Conservation (phyloP, 2,797 vertebrate species). For the Danio choprae region DNA sequence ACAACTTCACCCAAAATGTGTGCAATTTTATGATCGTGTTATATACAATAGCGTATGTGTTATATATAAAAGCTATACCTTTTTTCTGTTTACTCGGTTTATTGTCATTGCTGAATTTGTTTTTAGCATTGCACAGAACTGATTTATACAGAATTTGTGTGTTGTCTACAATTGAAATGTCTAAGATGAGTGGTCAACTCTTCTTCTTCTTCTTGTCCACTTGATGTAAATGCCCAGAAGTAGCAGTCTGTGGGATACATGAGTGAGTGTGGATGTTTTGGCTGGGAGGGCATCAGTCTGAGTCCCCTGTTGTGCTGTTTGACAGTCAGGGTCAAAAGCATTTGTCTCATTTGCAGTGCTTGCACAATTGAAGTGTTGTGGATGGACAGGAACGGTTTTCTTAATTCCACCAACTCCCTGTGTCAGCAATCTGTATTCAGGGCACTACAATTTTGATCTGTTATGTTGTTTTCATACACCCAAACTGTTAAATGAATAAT, state of each 20-base stretch:
- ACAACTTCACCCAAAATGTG: too few relatives aligned
- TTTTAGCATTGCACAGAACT: too few relatives aligned
- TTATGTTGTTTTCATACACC: not conserved
- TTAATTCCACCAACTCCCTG: conserved; percentile 43
- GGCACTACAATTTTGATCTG: not conserved
- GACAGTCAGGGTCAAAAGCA: conserved; percentile 37
- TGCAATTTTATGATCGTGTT: too few relatives aligned
- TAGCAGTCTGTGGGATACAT: not conserved
- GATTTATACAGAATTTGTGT: not conserved
- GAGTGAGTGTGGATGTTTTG: not conserved
- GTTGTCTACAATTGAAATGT: not conserved
- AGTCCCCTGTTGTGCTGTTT: conserved; percentile 16
- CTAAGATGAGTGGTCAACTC: not conserved
- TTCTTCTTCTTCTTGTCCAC: not conserved
- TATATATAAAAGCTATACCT: too few relatives aligned
- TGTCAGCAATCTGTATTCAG: conserved; percentile 57
- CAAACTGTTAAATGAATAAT: not conserved
- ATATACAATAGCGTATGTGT: too few relatives aligned
- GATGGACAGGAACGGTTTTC: conserved; percentile 43
- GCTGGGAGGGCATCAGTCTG: not conserved
- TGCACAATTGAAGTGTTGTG: conserved; percentile 46
- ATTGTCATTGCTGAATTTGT: too few relatives aligned
- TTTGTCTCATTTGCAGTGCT: conserved; percentile 52
- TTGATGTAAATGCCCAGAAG: not conserved
- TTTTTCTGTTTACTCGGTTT: too few relatives aligned